These are phyloP conservation scores for Trinorchestia longiramus DNA, from an alignment of 1,140 invertebrate species.

Conservation along the genomic window DNA sequence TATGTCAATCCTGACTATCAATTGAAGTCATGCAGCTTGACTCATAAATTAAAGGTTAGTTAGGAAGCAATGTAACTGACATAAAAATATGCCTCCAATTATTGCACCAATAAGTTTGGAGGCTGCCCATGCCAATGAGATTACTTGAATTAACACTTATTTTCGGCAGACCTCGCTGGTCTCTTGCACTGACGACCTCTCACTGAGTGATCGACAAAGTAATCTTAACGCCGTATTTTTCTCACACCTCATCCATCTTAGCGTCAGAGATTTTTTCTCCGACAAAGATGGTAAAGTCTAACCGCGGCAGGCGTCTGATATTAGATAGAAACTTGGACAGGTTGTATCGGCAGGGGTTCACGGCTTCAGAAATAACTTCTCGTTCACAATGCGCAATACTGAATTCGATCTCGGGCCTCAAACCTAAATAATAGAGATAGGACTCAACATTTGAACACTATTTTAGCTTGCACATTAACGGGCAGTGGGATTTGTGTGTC, in stretches of 20 bases:
- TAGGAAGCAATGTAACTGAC: not conserved
- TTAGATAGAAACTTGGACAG: constrained; percentile 42
- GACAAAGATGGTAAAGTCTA: not conserved
- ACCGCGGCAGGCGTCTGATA: constrained; percentile 11
- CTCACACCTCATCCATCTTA: constrained; percentile 52
- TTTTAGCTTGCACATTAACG: not conserved
- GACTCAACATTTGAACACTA: not conserved
- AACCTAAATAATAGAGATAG: not conserved
- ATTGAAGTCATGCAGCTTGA: not conserved
- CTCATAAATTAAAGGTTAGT: not conserved
- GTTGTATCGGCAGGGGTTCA: constrained; percentile 38
- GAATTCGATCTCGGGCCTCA: not conserved
- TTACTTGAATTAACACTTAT: not conserved
- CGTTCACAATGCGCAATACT: not conserved
- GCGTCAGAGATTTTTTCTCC: constrained; percentile 49
- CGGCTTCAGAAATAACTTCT: not conserved
- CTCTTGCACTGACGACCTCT: constrained; percentile 16
- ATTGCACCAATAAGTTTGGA: not conserved
- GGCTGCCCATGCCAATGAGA: not conserved
- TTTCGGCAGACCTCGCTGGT: not conserved
- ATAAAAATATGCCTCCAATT: not conserved
- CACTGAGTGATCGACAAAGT: constrained; percentile 50
- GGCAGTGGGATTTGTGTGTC: not conserved
- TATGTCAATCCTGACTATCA: not conserved
- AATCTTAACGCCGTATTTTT: constrained; percentile 47